Evolutionary conservation across 1,140 invertebrate genomes (phyloP), one percentile per base, ranked within the genome.

Genomic region (Homalodisca vitripennis): DNA sequence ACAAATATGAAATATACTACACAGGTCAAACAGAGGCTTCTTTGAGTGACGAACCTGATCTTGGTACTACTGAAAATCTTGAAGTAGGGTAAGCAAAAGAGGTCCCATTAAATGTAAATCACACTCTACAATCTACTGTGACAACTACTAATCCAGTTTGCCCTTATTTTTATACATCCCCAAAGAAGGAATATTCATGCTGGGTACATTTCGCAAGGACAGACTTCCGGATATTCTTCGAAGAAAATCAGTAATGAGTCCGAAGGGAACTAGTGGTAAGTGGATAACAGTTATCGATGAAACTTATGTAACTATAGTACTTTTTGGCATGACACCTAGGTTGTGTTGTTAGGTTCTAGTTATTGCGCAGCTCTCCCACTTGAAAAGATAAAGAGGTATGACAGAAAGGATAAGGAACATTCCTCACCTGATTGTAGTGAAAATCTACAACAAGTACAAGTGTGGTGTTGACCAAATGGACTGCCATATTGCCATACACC

Each of bases 71-170:
- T 67, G 47, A 46, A 55, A 77, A 78, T 73, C 57, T 75, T 29
- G 74, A 77, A 27, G n/a, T 74, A 34, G 32, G 70, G 24, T 53
- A 73, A 48, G n/a, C 63, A 34, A 29, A 30, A 29, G 26, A 17
- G 13, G 67, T 73, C 26, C 74, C 74, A 32, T 26, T 13, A 30
- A 1, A 46, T 27, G 26, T 46, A 30, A 71, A 77, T 66, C 76
- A 74, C 64, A 71, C 63, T 55, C 27, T 76, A n/a, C n/a, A n/a
- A n/a, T n/a, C n/a, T 77, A 69, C 71, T 76, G 78, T 72, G 75
- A 78, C 47, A 79, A 79, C 66, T 79, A 75, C 53, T 79, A 75
- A 67, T 78, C 77, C 3, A 76, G 70, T 67, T 48, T 76, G 17
- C 69, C 24, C 51, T 34, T 78, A 17, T 55, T 77, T 29, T 68